Evolutionary conservation across 2,888 invertebrate genomes (phyloP).

Genomic region (Sphaerophoria taeniata): DNA sequence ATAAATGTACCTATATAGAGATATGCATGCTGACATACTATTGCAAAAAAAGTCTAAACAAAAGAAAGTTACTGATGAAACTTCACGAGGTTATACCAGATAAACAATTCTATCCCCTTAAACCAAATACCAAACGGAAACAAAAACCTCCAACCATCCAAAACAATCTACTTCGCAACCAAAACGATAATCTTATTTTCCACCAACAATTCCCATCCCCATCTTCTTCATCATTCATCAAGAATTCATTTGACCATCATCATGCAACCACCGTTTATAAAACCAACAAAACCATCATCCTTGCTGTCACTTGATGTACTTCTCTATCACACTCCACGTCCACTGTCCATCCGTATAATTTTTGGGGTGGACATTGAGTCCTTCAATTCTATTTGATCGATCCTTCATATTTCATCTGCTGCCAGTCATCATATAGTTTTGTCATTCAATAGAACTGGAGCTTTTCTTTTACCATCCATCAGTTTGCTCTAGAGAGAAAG

Average conservation of each 20-base stretch:
- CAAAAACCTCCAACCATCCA: neutral
- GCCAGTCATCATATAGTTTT: conserved; percentile 69
- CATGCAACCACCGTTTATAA: conserved; percentile 24
- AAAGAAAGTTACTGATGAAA: neutral
- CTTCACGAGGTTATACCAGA: neutral
- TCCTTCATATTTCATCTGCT: conserved; percentile 73
- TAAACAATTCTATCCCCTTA: neutral
- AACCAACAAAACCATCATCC: conserved; percentile 39
- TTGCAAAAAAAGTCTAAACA: neutral
- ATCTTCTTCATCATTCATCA: conserved; percentile 53
- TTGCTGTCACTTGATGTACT: conserved; percentile 18
- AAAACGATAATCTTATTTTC: conserved; percentile 23
- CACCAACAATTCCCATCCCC: conserved; percentile 5
- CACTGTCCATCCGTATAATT: too few species aligned
- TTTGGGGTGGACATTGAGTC: conserved; percentile 33
- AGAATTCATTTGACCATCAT: conserved; percentile 39
- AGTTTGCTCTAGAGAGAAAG: neutral
- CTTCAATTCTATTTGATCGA: conserved; percentile 65
- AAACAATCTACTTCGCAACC: neutral
- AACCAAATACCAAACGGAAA: neutral
- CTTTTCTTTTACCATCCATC: conserved; percentile 32
- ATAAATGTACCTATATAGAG: too few species aligned
- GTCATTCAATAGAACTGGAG: conserved; percentile 58
- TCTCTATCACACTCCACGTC: neutral
- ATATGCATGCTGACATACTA: neutral